Evolutionary conservation across 30 jellyfish, hydroid and myxozoan genomes (phyloP).

Genomic region (Morbakka virulenta): DNA sequence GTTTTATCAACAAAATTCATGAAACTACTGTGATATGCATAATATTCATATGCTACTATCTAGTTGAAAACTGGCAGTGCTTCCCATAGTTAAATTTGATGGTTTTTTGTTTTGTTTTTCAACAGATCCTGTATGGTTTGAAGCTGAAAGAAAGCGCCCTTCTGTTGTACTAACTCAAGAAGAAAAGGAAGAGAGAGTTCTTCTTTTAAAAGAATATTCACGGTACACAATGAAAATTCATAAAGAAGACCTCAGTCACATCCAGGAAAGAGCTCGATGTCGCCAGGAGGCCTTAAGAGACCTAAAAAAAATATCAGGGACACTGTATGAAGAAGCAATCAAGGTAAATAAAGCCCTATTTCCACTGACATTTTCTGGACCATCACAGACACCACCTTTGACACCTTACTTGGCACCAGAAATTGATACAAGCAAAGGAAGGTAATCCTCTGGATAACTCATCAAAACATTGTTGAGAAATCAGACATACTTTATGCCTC

Average conservation of each 20-base stretch:
- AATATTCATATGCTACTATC: too few relatives aligned
- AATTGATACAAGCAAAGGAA: conserved; percentile 53
- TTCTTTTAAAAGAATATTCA: conserved; percentile 86
- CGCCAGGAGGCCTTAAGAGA: conserved; percentile 84
- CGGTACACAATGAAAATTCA: conserved; percentile 66
- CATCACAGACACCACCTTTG: conserved; percentile 84
- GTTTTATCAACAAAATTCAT: too few relatives aligned
- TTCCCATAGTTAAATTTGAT: background rate
- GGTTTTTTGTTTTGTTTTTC: background rate
- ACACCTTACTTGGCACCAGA: conserved; percentile 87
- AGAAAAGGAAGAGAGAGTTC: conserved; percentile 55
- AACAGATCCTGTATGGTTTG: conserved; percentile 62
- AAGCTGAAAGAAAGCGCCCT: conserved; percentile 59
- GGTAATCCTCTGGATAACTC: too few relatives aligned
- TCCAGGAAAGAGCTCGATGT: conserved; percentile 65
- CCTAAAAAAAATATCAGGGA: conserved; percentile 68
- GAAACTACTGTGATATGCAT: too few relatives aligned
- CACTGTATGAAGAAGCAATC: conserved; percentile 68
- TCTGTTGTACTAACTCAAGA: conserved; percentile 28
- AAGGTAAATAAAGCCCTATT: conserved; percentile 57
- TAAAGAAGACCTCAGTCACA: conserved; percentile 35
- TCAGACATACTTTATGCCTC: too few relatives aligned
- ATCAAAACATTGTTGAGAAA: too few relatives aligned
- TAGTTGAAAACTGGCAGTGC: too few relatives aligned
- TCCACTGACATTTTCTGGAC: conserved; percentile 83